Conservation (phyloP, 1,140 invertebrate species). For the Tetramorium parvispinum region DNA sequence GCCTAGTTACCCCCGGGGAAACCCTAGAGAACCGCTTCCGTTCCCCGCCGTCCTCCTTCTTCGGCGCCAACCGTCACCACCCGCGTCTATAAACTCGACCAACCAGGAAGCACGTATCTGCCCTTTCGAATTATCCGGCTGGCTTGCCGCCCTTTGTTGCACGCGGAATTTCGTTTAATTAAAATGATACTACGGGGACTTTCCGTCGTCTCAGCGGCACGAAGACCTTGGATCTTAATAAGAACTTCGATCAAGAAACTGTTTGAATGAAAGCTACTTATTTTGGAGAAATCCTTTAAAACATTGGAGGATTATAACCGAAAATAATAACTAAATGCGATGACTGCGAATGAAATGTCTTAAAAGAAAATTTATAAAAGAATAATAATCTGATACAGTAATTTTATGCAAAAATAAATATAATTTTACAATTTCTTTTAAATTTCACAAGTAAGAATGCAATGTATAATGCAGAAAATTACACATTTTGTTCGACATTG, state of each 20-base stretch:
- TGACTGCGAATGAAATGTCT: no score
- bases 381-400: neutral
- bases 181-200: constrained; percentile 72
- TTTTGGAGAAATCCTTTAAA: neutral
- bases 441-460: neutral
- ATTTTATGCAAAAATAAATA: constrained; percentile 15
- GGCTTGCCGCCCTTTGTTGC: constrained; percentile 76
- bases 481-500: neutral
- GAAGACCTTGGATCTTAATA: constrained; percentile 49
- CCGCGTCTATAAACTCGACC: constrained; percentile 72
- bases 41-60: constrained; percentile 63
- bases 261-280: neutral
- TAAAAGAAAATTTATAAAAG: neutral
- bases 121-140: constrained; percentile 76
- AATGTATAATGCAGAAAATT: neutral
- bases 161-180: constrained; percentile 77
- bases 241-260: neutral
- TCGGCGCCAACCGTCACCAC: constrained; percentile 62
- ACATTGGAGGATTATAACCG: neutral
- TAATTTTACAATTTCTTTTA: neutral
- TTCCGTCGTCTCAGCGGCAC: neutral
- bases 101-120: constrained; percentile 78
- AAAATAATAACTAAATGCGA: neutral
- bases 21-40: constrained; percentile 73
- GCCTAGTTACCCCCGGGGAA: constrained; percentile 75